Percentiles rank a stretch among this genome's conserved stretches.
Conservation (phyloP, 2,888 invertebrate species). For the Nephrotoma flavescens region DNA sequence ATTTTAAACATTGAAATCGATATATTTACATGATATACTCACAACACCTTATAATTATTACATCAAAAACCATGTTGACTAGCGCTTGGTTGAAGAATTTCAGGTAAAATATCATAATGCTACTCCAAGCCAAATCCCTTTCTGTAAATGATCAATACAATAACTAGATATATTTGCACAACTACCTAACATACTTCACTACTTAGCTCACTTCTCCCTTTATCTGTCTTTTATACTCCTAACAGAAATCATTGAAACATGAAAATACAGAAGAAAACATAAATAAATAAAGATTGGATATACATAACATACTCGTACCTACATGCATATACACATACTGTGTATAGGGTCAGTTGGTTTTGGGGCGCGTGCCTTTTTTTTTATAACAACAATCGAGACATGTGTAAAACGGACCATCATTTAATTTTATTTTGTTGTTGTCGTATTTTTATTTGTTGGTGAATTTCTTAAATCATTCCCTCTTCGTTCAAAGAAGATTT, state of each 20-base stretch:
- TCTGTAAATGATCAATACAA: no score
- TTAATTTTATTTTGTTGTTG: not conserved
- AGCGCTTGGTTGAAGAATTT: no score
- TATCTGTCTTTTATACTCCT: not conserved
- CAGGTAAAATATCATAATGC: no score
- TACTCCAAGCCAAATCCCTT: no score
- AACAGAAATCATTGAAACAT: not conserved
- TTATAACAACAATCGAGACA: not conserved
- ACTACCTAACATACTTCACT: no score
- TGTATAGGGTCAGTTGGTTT: conserved; percentile 1
- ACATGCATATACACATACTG: not conserved
- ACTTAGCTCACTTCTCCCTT: not conserved
- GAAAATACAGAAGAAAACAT: not conserved
- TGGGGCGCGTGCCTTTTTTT: not conserved
- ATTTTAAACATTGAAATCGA: no score
- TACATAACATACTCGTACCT: not conserved
- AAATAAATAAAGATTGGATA: not conserved
- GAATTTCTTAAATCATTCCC: not conserved
- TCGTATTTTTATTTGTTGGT: not conserved
- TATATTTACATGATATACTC: no score
- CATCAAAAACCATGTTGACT: no score
- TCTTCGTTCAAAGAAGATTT: not conserved
- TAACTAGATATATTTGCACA: no score
- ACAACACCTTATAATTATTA: no score
- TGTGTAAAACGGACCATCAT: conserved; percentile 2